Conservation (phyloP, 2,113 vertebrate species). For the Vombatus ursinus region DNA sequence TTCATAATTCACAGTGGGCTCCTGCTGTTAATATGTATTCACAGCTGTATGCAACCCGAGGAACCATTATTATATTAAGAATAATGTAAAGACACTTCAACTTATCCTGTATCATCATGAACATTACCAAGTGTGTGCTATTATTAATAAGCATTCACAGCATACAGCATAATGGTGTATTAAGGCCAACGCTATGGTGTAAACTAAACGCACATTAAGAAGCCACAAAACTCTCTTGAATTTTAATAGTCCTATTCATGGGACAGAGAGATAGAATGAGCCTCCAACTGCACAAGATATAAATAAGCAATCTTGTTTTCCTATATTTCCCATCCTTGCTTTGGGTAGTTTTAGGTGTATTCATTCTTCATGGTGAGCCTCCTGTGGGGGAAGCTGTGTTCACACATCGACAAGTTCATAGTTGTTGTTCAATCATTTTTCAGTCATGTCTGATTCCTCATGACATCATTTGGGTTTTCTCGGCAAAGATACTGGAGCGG, state of each 20-base stretch:
- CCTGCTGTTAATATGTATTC: constrained; percentile 74
- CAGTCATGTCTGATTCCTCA: background rate
- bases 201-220: constrained; percentile 70
- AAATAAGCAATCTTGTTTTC: constrained; percentile 69
- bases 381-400: background rate
- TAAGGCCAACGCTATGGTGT: constrained; percentile 55
- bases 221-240: constrained; percentile 68
- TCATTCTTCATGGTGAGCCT: constrained; percentile 21
- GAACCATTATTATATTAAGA: constrained; percentile 78
- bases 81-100: constrained; percentile 77
- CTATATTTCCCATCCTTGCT: constrained; percentile 67
- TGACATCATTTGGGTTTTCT: background rate
- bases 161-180: constrained; percentile 54
- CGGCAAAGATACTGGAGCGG: background rate
- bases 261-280: constrained; percentile 66
- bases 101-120: constrained; percentile 66
- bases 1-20: constrained; percentile 77
- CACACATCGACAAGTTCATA: background rate
- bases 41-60: constrained; percentile 67
- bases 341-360: constrained; percentile 55
- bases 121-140: constrained; percentile 56
- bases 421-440: background rate
- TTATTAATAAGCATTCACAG: constrained; percentile 61
- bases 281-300: constrained; percentile 59
- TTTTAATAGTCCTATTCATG: constrained; percentile 69